Conservation (phyloP, 2,113 vertebrate species). For the Oreotrochilus melanogaster region DNA sequence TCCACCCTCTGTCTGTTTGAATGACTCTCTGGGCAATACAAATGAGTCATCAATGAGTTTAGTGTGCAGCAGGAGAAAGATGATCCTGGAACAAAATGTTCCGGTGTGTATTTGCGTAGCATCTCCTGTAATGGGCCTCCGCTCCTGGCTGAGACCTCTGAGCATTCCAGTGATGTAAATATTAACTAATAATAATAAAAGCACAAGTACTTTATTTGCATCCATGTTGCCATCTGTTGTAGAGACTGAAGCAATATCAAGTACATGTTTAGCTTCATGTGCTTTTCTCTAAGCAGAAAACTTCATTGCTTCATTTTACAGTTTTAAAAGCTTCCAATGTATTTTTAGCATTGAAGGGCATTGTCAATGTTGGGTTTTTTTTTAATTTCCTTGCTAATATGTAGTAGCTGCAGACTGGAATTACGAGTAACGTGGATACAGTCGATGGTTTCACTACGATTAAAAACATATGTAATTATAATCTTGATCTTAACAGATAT, state of each 20-base stretch:
- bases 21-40: slow-evolving; percentile 36
- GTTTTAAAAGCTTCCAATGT: neutral
- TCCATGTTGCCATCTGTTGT: slow-evolving; percentile 57
- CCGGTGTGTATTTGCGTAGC: neutral
- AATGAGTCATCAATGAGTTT: slow-evolving; percentile 54
- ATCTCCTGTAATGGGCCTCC: slow-evolving; percentile 4
- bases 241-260: slow-evolving; percentile 19
- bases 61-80: slow-evolving; percentile 33
- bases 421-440: neutral
- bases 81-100: slow-evolving; percentile 30
- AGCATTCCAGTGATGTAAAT: slow-evolving; percentile 54
- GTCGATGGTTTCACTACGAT: neutral
- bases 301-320: neutral
- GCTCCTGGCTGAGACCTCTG: slow-evolving; percentile 22
- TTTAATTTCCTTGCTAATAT: slow-evolving; percentile 5
- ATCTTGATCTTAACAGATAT: neutral
- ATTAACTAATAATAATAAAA: slow-evolving; percentile 66
- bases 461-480: neutral
- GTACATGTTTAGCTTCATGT: slow-evolving; percentile 18
- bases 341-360: neutral
- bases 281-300: slow-evolving; percentile 21
- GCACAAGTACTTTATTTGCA: slow-evolving; percentile 51
- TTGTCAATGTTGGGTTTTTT: neutral
- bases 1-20: slow-evolving; percentile 11
- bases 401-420: neutral